Percentiles rank a stretch among this genome's conserved stretches.
Conservation (phyloP, 2,113 vertebrate species). For the Corvus cornix region DNA sequence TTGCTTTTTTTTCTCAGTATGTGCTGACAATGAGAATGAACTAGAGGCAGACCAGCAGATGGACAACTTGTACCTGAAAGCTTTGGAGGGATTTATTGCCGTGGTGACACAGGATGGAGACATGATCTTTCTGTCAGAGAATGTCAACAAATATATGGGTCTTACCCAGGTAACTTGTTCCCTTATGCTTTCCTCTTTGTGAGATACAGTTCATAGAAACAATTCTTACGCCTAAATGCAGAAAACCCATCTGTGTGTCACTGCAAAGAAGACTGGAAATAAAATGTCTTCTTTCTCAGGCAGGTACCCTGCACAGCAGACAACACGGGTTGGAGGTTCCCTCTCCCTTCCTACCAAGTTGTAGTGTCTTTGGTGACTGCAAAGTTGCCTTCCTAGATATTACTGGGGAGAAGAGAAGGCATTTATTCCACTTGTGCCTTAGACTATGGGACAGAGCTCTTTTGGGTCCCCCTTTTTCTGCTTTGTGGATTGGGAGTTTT, state of each 20-base stretch:
- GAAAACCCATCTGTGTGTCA: not conserved
- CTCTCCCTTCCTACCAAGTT: not conserved
- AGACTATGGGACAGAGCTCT: not conserved
- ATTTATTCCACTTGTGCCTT: not conserved
- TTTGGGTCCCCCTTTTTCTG: not conserved
- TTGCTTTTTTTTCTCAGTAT: conserved; percentile 64
- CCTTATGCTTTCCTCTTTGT: not conserved
- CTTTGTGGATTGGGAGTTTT: not conserved
- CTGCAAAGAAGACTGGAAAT: not conserved
- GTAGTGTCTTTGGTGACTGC: not conserved
- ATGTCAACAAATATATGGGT: conserved; percentile 92
- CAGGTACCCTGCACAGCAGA: not conserved
- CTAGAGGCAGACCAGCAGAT: conserved; percentile 74
- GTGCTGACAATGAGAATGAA: conserved; percentile 71
- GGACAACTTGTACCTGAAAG: conserved; percentile 83
- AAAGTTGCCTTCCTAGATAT: not conserved
- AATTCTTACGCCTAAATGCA: not conserved
- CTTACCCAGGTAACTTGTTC: conserved; percentile 86
- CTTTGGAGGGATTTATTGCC: conserved; percentile 90
- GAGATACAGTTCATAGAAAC: not conserved
- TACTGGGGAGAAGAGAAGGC: not conserved
- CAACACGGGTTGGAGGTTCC: rapidly evolving
- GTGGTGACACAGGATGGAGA: conserved; percentile 91
- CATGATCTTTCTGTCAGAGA: conserved; percentile 93
- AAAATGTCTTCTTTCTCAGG: not conserved